phyloP scores from a whole-genome alignment of 2,113 vertebrate genomes.

The Grus americana region DNA sequence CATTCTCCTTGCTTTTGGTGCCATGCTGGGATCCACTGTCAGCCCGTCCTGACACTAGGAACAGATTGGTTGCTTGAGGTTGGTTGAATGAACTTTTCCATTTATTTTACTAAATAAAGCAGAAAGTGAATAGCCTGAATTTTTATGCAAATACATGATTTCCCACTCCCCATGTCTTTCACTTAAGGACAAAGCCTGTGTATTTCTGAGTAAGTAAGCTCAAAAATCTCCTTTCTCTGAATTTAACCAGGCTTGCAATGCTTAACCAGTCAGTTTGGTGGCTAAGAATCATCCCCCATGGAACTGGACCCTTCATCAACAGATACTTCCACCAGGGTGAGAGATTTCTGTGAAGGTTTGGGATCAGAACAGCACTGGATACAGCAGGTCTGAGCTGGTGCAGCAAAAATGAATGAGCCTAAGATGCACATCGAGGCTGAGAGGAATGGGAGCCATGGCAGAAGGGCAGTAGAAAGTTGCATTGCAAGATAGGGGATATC shows the following conservation, averaged over 20 bases:
- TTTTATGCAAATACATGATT: background rate
- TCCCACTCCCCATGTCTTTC: background rate
- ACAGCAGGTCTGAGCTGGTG: background rate
- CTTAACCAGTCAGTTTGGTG: background rate
- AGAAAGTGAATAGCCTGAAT: background rate
- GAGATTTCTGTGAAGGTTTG: background rate
- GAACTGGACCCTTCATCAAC: background rate
- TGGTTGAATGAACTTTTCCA: background rate
- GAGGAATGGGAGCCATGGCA: background rate
- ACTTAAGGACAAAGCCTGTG: background rate
- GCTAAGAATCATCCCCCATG: background rate
- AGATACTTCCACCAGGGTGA: background rate
- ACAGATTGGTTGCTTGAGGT: background rate
- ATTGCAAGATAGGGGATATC: background rate
- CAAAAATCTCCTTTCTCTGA: background rate
- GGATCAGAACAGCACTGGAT: background rate
- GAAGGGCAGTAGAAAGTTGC: background rate
- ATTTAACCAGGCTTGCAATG: background rate
- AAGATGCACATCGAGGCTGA: background rate
- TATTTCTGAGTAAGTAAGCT: background rate
- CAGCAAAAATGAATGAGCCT: background rate
- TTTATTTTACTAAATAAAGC: conserved; percentile 59
- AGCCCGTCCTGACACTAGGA: background rate
- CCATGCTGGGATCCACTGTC: background rate
- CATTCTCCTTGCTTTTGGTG: background rate